phyloP scores from a whole-genome alignment of 2,113 vertebrate genomes.

The Perognathus longimembris region DNA sequence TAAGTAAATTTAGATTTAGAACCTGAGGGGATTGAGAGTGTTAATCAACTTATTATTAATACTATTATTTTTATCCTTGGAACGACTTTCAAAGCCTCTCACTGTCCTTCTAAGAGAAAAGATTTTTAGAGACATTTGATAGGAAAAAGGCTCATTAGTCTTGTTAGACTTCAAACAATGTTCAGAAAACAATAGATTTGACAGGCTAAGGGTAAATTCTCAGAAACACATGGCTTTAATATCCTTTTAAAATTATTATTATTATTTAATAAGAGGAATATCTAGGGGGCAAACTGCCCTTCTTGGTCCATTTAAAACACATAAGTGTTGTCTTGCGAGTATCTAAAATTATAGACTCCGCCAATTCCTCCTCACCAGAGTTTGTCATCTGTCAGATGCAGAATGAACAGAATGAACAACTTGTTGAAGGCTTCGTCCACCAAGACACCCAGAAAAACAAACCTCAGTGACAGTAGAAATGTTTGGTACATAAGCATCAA shows the following conservation, averaged over 20 bases:
- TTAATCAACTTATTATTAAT: conserved; percentile 63
- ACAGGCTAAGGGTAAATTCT: conserved; percentile 62
- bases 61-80: conserved; percentile 69
- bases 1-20: conserved; percentile 66
- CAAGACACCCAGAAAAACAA: background rate
- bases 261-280: conserved; percentile 33
- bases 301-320: background rate
- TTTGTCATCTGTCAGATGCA: background rate
- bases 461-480: background rate
- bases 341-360: background rate
- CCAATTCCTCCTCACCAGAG: background rate
- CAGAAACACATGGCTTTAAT: conserved; percentile 55
- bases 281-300: background rate
- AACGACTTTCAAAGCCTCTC: conserved; percentile 63
- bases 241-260: conserved; percentile 13
- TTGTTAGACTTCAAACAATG: conserved; percentile 61
- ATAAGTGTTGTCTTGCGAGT: background rate
- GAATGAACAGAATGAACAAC: background rate
- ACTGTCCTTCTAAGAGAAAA: conserved; percentile 56
- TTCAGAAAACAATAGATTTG: conserved; percentile 66
- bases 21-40: conserved; percentile 56
- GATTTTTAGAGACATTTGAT: conserved; percentile 24
- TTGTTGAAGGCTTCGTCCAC: background rate
- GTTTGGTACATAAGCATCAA: background rate
- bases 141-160: conserved; percentile 38